Evolutionary conservation across 2,113 vertebrate genomes (phyloP).

Genomic region (Spermophilus dauricus): DNA sequence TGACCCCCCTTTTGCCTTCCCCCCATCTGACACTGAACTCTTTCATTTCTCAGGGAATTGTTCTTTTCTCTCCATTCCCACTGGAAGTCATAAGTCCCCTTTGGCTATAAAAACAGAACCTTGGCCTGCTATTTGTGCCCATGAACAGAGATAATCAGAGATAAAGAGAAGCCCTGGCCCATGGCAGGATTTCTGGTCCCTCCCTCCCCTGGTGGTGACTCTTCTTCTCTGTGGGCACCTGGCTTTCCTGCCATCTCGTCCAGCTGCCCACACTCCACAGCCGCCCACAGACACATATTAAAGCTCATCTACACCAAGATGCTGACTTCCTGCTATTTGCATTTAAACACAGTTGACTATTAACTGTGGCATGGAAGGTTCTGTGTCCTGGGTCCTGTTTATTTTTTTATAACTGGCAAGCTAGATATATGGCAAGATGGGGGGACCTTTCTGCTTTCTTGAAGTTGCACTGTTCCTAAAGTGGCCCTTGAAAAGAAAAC

Average conservation of each 20-base stretch:
- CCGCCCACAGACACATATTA: neutral
- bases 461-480: neutral
- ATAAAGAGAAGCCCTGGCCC: neutral
- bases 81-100: neutral
- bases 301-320: neutral
- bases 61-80: neutral
- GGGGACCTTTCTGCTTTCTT: neutral
- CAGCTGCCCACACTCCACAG: constrained; percentile 18
- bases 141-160: constrained; percentile 62
- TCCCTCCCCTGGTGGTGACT: neutral
- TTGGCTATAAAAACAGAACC: constrained; percentile 48
- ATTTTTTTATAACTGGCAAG: neutral
- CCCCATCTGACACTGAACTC: neutral
- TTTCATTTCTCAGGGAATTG: neutral
- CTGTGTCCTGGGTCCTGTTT: neutral
- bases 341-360: neutral
- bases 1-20: neutral
- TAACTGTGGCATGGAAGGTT: neutral
- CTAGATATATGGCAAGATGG: neutral
- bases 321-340: neutral
- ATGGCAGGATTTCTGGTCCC: neutral
- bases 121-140: constrained; percentile 33
- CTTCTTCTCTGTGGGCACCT: neutral
- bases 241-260: neutral
- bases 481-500: constrained; percentile 40